Conservation (phyloP, 2,888 invertebrate genomes). For the Eumerus sabulonum region DNA sequence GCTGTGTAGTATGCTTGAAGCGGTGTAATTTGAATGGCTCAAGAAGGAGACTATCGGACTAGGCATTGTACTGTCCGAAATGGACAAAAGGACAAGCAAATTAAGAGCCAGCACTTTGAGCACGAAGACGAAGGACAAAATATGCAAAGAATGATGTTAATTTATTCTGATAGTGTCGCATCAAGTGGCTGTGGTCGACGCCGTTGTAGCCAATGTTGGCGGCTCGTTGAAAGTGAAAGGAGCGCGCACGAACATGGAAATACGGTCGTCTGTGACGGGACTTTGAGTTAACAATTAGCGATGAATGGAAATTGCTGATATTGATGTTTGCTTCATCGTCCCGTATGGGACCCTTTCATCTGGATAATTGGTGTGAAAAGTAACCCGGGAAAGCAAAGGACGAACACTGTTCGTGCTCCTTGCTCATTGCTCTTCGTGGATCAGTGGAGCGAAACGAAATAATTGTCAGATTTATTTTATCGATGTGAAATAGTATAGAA, state of each 20-base stretch:
- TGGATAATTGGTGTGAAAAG: constrained; percentile 37
- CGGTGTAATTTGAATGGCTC: constrained; percentile 59
- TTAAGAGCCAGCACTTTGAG: constrained; percentile 29
- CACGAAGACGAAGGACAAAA: constrained; percentile 24
- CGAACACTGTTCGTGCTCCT: background rate
- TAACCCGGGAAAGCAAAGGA: constrained; percentile 1
- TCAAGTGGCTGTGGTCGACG: constrained; percentile 49
- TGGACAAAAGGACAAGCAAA: constrained; percentile 32
- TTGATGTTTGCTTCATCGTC: constrained; percentile 37
- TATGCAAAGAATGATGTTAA: constrained; percentile 59
- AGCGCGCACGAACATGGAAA: background rate
- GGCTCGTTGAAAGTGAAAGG: constrained; percentile 19
- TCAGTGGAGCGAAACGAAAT: constrained; percentile 14
- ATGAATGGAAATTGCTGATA: constrained; percentile 32
- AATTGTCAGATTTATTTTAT: constrained; percentile 6
- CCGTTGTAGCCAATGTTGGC: constrained; percentile 26
- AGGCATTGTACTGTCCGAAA: constrained; percentile 28
- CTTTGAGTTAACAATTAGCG: constrained; percentile 33
- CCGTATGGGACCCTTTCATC: constrained; percentile 3
- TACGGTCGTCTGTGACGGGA: constrained; percentile 15
- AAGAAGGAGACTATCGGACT: constrained; percentile 31
- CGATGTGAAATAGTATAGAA: no score
- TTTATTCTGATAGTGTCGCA: constrained; percentile 60
- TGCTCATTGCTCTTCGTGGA: constrained; percentile 1
- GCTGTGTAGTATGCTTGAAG: constrained; percentile 47